Percentiles rank a stretch among this genome's conserved stretches.
These are phyloP conservation scores for Apodemus agrarius DNA, from an alignment of 2,797 vertebrate genomes.

Conservation along the genomic window DNA sequence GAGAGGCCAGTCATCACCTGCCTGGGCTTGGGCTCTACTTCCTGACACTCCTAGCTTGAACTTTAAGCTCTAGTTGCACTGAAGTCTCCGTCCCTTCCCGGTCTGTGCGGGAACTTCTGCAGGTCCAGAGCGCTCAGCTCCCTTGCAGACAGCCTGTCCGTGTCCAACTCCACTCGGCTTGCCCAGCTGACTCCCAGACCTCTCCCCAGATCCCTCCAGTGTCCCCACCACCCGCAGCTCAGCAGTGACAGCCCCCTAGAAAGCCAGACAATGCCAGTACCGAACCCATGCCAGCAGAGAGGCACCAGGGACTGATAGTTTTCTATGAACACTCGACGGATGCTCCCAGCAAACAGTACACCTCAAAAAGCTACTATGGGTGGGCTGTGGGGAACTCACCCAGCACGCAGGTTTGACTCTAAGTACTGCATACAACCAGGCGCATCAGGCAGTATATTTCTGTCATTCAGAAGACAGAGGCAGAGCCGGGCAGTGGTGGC, in stretches of 20 bases:
- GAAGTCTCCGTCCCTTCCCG: background rate
- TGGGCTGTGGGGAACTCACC: background rate
- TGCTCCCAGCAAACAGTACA: background rate
- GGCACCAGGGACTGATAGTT: background rate
- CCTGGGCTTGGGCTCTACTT: background rate
- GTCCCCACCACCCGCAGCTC: background rate
- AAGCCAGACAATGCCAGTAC: background rate
- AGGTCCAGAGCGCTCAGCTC: background rate
- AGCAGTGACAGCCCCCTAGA: background rate
- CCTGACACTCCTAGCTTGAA: conserved; percentile 71
- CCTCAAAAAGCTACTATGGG: background rate
- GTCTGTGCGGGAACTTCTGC: background rate
- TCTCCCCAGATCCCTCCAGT: background rate
- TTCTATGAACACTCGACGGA: background rate
- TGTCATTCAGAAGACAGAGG: background rate
- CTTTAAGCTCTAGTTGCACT: conserved; percentile 38
- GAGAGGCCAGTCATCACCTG: background rate
- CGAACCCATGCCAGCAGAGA: background rate
- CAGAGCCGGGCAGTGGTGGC: background rate
- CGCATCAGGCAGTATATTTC: too few species aligned
- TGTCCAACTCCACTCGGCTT: background rate
- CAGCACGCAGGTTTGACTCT: background rate
- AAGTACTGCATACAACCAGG: background rate
- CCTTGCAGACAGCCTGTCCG: too few species aligned
- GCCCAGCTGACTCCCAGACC: background rate